A percentile compares a stretch with the other conserved stretches of the same genome.
Evolutionary conservation across 2,888 invertebrate genomes (phyloP).

Genomic region (Athrips mouffetella): DNA sequence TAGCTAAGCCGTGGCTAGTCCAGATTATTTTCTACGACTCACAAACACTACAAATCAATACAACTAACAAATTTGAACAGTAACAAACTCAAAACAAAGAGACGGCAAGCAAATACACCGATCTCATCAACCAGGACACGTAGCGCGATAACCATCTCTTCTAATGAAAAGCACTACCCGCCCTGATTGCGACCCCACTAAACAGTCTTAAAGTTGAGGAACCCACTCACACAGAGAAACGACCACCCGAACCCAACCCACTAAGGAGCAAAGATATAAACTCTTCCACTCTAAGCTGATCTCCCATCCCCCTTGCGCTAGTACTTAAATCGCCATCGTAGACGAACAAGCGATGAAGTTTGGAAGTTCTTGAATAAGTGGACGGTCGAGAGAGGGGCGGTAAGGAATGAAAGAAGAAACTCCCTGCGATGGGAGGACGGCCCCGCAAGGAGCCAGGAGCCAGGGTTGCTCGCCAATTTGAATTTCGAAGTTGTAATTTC

Average conservation of each 20-base stretch:
- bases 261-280: constrained; percentile 57
- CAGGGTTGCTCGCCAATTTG: constrained; percentile 19
- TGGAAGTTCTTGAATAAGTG: constrained; percentile 49
- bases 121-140: constrained; percentile 62
- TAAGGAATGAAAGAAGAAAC: constrained; percentile 73
- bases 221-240: constrained; percentile 51
- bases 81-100: constrained; percentile 32
- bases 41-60: constrained; percentile 35
- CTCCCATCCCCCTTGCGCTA: constrained; percentile 34
- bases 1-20: too few species aligned
- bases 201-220: constrained; percentile 73
- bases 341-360: constrained; percentile 43
- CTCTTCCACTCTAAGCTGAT: constrained; percentile 37
- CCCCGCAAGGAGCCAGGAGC: constrained; percentile 48
- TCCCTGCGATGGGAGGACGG: constrained; percentile 44
- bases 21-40: too few species aligned
- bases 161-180: constrained; percentile 71
- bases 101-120: constrained; percentile 43
- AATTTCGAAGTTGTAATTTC: background rate
- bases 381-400: constrained; percentile 41
- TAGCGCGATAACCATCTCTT: constrained; percentile 66
- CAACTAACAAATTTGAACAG: constrained; percentile 24
- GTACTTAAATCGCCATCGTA: constrained; percentile 23
- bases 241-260: constrained; percentile 42
- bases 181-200: constrained; percentile 72